Conservation (phyloP, 2,113 vertebrate genomes). For the Scopus umbretta region DNA sequence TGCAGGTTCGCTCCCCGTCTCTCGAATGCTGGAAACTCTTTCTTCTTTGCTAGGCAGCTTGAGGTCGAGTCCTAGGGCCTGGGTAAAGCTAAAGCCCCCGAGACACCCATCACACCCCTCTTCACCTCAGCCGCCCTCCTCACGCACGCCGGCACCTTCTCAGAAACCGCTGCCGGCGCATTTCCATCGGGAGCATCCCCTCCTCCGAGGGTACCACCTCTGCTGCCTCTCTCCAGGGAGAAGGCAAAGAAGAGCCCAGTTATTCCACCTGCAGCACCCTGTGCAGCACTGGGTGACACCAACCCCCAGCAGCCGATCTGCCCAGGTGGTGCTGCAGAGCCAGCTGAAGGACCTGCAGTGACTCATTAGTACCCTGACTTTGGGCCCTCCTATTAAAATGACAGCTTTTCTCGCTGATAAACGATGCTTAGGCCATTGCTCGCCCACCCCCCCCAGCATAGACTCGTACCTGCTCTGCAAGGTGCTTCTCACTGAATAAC, state of each 20-base stretch:
- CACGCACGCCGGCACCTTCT: neutral
- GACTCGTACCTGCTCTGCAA: neutral
- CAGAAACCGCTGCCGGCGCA: neutral
- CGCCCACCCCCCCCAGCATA: rapidly evolving
- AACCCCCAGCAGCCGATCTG: neutral
- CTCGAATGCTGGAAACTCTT: neutral
- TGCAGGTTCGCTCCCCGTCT: neutral
- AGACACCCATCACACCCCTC: rapidly evolving
- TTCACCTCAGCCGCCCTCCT: neutral
- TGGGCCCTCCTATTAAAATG: neutral
- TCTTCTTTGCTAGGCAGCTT: neutral
- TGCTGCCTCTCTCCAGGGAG: neutral
- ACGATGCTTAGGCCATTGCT: neutral
- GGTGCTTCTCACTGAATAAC: neutral
- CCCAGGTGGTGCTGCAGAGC: neutral
- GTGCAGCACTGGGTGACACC: neutral
- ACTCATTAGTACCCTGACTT: rapidly evolving
- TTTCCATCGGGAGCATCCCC: neutral
- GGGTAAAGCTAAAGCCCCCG: neutral
- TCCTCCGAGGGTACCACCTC: rapidly evolving
- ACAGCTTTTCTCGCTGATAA: neutral
- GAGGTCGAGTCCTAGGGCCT: neutral
- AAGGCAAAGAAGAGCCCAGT: neutral
- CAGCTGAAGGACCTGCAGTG: neutral
- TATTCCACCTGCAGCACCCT: neutral